Evolutionary conservation across 1,140 invertebrate species (phyloP).

Genomic region (Leptopilina boulardi): DNA sequence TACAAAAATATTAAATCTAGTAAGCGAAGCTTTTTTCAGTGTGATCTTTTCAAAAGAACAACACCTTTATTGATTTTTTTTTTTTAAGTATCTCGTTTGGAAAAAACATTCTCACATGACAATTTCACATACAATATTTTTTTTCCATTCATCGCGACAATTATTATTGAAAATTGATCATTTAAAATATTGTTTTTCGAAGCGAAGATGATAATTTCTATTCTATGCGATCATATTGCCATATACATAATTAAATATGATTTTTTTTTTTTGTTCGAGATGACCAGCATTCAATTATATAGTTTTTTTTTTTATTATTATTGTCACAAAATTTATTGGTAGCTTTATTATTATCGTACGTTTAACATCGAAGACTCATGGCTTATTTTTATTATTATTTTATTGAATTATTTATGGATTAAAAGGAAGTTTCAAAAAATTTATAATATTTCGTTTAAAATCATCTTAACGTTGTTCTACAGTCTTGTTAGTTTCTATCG

Average conservation of each 20-base stretch:
- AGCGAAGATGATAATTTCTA: constrained; percentile 7
- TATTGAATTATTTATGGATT: background rate
- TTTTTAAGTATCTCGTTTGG: constrained; percentile 38
- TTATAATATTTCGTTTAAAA: constrained; percentile 28
- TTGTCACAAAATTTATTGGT: constrained; percentile 54
- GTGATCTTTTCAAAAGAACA: constrained; percentile 46
- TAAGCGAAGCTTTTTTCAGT: constrained; percentile 70
- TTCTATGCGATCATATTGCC: background rate
- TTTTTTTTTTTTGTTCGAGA: constrained; percentile 44
- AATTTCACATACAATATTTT: background rate
- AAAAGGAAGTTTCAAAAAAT: constrained; percentile 3
- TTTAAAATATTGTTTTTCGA: background rate
- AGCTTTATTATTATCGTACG: constrained; percentile 52
- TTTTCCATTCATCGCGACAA: background rate
- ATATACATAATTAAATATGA: constrained; percentile 28
- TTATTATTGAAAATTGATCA: background rate
- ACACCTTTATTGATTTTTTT: constrained; percentile 42
- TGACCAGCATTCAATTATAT: constrained; percentile 53
- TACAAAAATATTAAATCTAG: constrained; percentile 78
- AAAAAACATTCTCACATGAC: constrained; percentile 57
- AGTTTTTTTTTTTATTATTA: constrained; percentile 45
- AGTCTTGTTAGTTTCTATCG: background rate
- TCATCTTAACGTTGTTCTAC: constrained; percentile 16
- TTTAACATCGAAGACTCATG: constrained; percentile 33
- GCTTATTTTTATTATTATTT: no score